These are phyloP conservation scores for Neosalanx taihuensis DNA, from an alignment of 2,797 vertebrate genomes.

Conservation along the genomic window DNA sequence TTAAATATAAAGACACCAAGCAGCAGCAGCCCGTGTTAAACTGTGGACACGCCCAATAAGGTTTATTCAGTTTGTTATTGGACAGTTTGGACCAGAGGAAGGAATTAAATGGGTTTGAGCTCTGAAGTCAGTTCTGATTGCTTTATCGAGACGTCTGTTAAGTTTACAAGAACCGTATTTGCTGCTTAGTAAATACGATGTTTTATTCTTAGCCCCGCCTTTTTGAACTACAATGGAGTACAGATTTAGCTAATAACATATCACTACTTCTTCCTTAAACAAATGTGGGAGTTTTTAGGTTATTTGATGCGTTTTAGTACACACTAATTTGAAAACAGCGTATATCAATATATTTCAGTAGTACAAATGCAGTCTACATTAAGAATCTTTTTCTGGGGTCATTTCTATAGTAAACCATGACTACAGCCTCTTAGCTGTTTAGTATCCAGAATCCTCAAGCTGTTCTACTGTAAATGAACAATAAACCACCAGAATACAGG, in stretches of 20 bases:
- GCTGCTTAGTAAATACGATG: conserved; percentile 42
- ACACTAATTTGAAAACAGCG: background rate
- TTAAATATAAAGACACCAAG: no score
- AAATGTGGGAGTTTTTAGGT: conserved; percentile 33
- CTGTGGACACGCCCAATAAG: conserved; percentile 34
- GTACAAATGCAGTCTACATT: background rate
- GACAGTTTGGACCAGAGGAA: conserved; percentile 10
- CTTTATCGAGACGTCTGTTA: conserved; percentile 35
- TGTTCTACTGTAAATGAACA: background rate
- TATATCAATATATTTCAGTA: background rate
- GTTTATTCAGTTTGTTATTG: conserved; percentile 39
- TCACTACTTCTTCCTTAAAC: conserved; percentile 19
- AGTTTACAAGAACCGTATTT: conserved; percentile 33
- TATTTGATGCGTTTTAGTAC: background rate
- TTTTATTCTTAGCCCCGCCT: conserved; percentile 40
- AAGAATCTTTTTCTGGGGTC: conserved; percentile 30
- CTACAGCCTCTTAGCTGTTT: conserved; percentile 65
- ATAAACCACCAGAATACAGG: conserved; percentile 2
- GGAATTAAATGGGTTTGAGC: conserved; percentile 4
- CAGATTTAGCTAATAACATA: conserved; percentile 38
- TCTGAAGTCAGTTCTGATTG: conserved; percentile 43
- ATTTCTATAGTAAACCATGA: conserved; percentile 50
- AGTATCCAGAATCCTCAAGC: conserved; percentile 26
- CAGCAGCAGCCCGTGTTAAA: no score
- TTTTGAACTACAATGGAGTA: conserved; percentile 67